phyloP scores from a whole-genome alignment of 2,113 vertebrate genomes.

The Poecilia latipinna region DNA sequence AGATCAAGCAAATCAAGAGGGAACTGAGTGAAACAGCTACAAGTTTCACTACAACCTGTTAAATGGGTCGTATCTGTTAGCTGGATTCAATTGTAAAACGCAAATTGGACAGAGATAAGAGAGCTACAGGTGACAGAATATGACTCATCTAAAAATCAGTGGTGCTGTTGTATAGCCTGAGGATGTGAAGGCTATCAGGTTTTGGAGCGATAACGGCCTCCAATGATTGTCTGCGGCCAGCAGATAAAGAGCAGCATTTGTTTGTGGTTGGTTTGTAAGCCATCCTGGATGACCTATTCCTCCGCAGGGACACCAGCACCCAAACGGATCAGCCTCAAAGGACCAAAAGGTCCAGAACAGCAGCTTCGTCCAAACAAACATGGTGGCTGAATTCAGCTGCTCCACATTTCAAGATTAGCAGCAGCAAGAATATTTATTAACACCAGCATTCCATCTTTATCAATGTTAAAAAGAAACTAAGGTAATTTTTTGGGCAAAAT shows the following conservation, averaged over 20 bases:
- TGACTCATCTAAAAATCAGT: slow-evolving; percentile 21
- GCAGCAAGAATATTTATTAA: background rate
- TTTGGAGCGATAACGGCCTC: slow-evolving; percentile 39
- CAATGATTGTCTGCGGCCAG: slow-evolving; percentile 47
- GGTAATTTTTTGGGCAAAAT: background rate
- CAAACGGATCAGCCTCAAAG: slow-evolving; percentile 50
- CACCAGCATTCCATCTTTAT: background rate
- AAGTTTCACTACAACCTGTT: background rate
- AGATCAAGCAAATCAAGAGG: background rate
- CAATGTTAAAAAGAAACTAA: background rate
- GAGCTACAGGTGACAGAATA: background rate
- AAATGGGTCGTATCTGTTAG: background rate
- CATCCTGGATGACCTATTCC: slow-evolving; percentile 47
- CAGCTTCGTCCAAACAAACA: slow-evolving; percentile 37
- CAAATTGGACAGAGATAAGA: slow-evolving; percentile 1
- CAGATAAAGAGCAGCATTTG: slow-evolving; percentile 71
- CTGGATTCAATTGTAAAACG: background rate
- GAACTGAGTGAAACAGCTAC: background rate
- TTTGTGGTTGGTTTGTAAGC: slow-evolving; percentile 69
- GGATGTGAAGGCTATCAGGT: slow-evolving; percentile 40
- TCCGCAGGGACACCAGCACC: slow-evolving; percentile 42
- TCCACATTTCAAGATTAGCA: background rate
- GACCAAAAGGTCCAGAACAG: slow-evolving; percentile 33
- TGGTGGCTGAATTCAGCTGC: slow-evolving; percentile 27
- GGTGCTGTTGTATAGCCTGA: slow-evolving; percentile 2